Evolutionary conservation across 1,140 invertebrate species (phyloP), one percentile per base, ranked within the genome.

Genomic region (Philotrypesis tridentata): DNA sequence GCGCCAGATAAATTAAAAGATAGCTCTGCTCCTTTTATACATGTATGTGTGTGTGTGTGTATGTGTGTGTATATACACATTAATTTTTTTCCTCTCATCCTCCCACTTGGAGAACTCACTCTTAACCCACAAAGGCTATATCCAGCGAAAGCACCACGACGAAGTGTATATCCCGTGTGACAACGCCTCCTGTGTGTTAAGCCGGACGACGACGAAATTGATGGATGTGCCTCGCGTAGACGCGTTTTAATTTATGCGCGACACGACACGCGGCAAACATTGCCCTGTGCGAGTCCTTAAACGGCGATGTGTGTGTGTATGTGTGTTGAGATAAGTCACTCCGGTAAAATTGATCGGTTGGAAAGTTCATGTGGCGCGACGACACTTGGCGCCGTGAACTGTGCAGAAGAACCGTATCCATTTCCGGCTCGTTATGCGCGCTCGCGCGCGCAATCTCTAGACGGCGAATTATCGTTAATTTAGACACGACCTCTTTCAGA

Each of bases 291-390:
- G 65, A 78, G 48, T 55, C 17, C 48, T 79, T 37, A 17, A 67
- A 17, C 60, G 25, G 17, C 25, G 61, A 65, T 11, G 61, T 65
- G 27, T 63, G 23, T 3, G 60, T 25, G 60, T 25, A 17, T 25
- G 60, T 61, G 25, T 11, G 61, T 29, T 65, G 68, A 37, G 68
- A 23, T n/a, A 23, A 79, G 48, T 71, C 31, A 55, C 14, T 55
- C 48, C 4, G 6, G 48, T 55, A 25, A 80, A 80, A 80, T 80
- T 80, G 78, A 80, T 73, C 78, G 55, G 78, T 48, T 23, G 55
- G 31, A 75, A 37, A 63, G 55, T 61, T 9, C 60, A 37, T 17
- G 5, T 37, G 43, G 61, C 63, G 12, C 23, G 67, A 68, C 33
- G 67, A 68, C 48, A 79, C 78, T 80, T 73, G n/a, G 27, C 29